Evolutionary conservation across 2,113 vertebrate genomes (phyloP).

Genomic region (Clinocottus analis): DNA sequence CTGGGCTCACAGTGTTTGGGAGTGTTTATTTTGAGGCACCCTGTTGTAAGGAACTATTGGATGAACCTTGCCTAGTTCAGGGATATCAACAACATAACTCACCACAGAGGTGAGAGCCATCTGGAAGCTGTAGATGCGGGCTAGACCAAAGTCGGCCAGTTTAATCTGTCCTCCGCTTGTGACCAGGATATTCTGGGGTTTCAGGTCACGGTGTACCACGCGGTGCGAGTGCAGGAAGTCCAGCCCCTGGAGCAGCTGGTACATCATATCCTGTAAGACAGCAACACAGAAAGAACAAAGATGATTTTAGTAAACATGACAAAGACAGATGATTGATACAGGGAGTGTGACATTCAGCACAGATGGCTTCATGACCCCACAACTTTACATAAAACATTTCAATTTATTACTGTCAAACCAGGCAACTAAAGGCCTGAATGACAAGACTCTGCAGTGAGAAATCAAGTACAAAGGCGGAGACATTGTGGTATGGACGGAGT

Average conservation of each 20-base stretch:
- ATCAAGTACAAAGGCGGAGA: slow-evolving; percentile 32
- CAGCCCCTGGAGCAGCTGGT: slow-evolving; percentile 95
- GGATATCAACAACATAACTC: slow-evolving; percentile 77
- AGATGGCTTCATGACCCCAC: slow-evolving; percentile 15
- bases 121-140: slow-evolving; percentile 99
- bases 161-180: slow-evolving; percentile 97
- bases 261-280: slow-evolving; percentile 94
- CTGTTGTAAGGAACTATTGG: slow-evolving; percentile 12
- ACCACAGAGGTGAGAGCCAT: slow-evolving; percentile 99
- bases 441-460: slow-evolving; percentile 26
- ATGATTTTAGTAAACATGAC: background rate
- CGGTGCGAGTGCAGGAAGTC: slow-evolving; percentile 98
- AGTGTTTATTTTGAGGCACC: slow-evolving; percentile 22
- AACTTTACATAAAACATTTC: background rate
- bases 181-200: slow-evolving; percentile 98
- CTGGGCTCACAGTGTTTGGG: background rate
- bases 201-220: slow-evolving; percentile 97
- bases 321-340: background rate
- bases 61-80: slow-evolving; percentile 11
- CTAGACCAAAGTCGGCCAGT: slow-evolving; percentile 95
- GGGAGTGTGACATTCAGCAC: background rate
- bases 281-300: slow-evolving; percentile 20
- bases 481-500: slow-evolving; percentile 49
- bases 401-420: slow-evolving; percentile 19
- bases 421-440: slow-evolving; percentile 41